These are phyloP conservation scores for Cabera pusaria DNA, from an alignment of 2,888 invertebrate genomes.

Conservation along the genomic window DNA sequence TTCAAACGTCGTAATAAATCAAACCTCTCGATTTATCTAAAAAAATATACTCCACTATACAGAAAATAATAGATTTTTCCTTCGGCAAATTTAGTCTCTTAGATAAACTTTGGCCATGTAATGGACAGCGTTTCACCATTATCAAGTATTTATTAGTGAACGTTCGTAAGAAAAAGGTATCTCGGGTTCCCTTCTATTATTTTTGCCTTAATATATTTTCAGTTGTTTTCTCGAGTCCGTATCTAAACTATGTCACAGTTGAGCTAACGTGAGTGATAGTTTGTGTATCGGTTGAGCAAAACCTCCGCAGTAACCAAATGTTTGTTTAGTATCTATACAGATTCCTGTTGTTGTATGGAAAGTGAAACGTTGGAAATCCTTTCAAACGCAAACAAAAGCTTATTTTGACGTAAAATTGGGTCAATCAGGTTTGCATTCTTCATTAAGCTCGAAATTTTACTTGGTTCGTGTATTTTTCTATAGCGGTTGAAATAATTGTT, in stretches of 20 bases:
- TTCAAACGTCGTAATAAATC: constrained; percentile 48
- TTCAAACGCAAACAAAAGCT: too few relatives aligned
- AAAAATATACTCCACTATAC: constrained; percentile 42
- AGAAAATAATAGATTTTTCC: constrained; percentile 47
- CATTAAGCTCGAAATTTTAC: too few relatives aligned
- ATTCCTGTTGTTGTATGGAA: too few relatives aligned
- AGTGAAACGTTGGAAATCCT: too few relatives aligned
- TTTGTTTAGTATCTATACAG: too few relatives aligned
- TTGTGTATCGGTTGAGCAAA: too few relatives aligned
- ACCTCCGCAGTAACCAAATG: too few relatives aligned
- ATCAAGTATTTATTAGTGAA: constrained; percentile 60
- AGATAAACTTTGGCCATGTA: constrained; percentile 52
- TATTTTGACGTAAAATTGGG: too few relatives aligned
- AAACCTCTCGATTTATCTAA: constrained; percentile 49
- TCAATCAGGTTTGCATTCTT: too few relatives aligned
- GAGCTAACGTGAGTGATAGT: too few relatives aligned
- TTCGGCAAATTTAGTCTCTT: constrained; percentile 46
- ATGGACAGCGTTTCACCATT: constrained; percentile 61
- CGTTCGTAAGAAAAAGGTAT: constrained; percentile 20
- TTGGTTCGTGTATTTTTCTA: too few relatives aligned
- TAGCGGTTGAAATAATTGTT: too few relatives aligned
- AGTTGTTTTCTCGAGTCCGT: background rate
- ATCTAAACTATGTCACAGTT: constrained; percentile 1
- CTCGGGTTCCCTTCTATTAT: constrained; percentile 5
- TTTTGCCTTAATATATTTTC: constrained; percentile 2